phyloP scores from a whole-genome alignment of 2,888 invertebrate species.

The Lordiphosa andalusiaca region DNA sequence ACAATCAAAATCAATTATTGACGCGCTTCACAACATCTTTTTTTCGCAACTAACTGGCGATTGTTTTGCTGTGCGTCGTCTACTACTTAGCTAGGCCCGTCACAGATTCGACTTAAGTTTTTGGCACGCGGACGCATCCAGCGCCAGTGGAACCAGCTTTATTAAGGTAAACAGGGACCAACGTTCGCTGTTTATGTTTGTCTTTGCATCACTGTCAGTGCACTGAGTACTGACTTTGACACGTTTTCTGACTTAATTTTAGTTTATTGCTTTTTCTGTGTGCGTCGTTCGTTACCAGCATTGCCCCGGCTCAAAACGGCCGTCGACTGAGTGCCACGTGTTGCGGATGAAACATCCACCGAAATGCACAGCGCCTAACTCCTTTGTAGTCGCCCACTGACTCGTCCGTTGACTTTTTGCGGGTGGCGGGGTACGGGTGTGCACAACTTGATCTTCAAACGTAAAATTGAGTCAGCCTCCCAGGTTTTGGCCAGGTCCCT shows the following conservation, averaged over 20 bases:
- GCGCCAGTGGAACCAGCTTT: constrained; percentile 40
- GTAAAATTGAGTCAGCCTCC: constrained; percentile 57
- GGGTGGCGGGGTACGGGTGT: constrained; percentile 43
- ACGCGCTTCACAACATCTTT: no score
- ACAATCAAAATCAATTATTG: no score
- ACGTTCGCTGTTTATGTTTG: constrained; percentile 68
- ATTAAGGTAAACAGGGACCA: constrained; percentile 67
- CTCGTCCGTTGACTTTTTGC: constrained; percentile 51
- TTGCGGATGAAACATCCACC: constrained; percentile 71
- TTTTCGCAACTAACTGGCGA: no score
- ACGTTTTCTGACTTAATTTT: constrained; percentile 78
- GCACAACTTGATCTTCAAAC: constrained; percentile 33
- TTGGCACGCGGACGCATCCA: constrained; percentile 1
- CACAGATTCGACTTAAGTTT: background rate
- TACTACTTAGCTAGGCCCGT: background rate
- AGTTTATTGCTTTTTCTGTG: constrained; percentile 74
- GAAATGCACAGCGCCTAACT: constrained; percentile 39
- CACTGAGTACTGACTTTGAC: constrained; percentile 78
- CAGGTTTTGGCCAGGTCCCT: background rate
- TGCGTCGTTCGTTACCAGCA: constrained; percentile 29
- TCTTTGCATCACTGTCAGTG: constrained; percentile 71
- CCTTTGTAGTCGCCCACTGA: constrained; percentile 58
- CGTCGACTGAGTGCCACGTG: constrained; percentile 67
- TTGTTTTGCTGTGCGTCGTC: no score
- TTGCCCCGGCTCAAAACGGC: constrained; percentile 37